Conservation (phyloP, 2,797 vertebrate species). For the Pteronotus mesoamericanus region DNA sequence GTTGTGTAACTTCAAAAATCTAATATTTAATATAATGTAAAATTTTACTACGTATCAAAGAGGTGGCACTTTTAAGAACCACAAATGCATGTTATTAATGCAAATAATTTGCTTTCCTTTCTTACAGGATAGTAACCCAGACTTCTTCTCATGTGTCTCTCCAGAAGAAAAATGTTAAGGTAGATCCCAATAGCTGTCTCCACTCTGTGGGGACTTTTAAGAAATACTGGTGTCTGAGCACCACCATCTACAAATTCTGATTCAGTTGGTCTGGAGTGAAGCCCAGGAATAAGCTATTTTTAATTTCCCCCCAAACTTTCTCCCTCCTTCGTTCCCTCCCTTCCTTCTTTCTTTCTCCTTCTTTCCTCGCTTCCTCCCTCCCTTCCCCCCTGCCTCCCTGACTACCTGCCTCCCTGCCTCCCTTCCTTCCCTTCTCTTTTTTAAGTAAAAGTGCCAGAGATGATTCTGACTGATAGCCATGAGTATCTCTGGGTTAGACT, state of each 20-base stretch:
- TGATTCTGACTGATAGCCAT: neutral
- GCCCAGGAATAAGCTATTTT: neutral
- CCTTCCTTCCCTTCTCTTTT: neutral
- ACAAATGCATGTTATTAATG: neutral
- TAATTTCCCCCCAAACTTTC: neutral
- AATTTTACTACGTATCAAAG: neutral
- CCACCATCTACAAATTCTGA: neutral
- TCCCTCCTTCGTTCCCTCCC: neutral
- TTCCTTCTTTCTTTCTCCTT: neutral
- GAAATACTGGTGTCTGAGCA: neutral
- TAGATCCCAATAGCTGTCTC: neutral
- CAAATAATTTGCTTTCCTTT: neutral
- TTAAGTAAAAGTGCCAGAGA: neutral
- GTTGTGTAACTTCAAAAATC: neutral
- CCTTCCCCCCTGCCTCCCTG: rapidly evolving
- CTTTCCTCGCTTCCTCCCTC: neutral
- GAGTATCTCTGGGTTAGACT: neutral
- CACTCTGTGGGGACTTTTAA: neutral
- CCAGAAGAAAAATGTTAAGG: neutral
- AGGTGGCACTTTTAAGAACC: neutral
- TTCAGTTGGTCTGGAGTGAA: neutral
- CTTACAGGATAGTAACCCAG: neutral
- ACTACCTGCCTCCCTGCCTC: neutral
- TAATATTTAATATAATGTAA: neutral
- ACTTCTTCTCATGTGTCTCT: neutral